Evolutionary conservation across 64 coral and sea anemone genomes (phyloP).

Genomic region (Porites lutea): DNA sequence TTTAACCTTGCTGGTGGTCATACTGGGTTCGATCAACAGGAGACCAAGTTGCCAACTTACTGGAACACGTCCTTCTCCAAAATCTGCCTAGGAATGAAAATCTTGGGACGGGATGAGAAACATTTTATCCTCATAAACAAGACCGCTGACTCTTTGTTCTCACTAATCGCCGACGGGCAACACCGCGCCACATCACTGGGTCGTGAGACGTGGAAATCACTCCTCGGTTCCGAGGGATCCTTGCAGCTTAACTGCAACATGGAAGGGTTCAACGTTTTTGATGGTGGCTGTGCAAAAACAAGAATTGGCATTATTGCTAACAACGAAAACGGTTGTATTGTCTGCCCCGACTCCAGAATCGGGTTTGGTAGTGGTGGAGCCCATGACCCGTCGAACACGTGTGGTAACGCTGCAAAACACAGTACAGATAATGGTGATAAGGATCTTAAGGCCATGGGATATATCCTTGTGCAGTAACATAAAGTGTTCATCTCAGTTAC

Average conservation of each 20-base stretch:
- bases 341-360: constrained; percentile 13
- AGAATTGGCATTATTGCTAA: constrained; percentile 43
- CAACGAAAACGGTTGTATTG: background rate
- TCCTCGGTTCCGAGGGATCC: constrained; percentile 10
- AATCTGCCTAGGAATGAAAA: constrained; percentile 67
- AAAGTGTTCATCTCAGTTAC: too few species aligned
- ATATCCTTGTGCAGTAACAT: constrained; percentile 36
- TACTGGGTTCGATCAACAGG: constrained; percentile 67
- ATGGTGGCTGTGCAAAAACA: background rate
- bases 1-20: constrained; percentile 64
- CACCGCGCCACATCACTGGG: constrained; percentile 4
- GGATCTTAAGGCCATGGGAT: constrained; percentile 11
- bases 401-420: background rate
- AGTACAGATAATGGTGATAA: too few species aligned
- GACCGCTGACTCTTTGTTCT: constrained; percentile 27
- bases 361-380: background rate
- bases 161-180: constrained; percentile 35
- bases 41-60: constrained; percentile 69
- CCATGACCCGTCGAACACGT: background rate
- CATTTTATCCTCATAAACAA: constrained; percentile 26
- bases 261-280: constrained; percentile 53
- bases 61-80: constrained; percentile 68
- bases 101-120: background rate
- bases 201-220: constrained; percentile 34
- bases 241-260: constrained; percentile 57